phyloP scores from a whole-genome alignment of 2,888 invertebrate genomes.

The Orgyia antiqua region DNA sequence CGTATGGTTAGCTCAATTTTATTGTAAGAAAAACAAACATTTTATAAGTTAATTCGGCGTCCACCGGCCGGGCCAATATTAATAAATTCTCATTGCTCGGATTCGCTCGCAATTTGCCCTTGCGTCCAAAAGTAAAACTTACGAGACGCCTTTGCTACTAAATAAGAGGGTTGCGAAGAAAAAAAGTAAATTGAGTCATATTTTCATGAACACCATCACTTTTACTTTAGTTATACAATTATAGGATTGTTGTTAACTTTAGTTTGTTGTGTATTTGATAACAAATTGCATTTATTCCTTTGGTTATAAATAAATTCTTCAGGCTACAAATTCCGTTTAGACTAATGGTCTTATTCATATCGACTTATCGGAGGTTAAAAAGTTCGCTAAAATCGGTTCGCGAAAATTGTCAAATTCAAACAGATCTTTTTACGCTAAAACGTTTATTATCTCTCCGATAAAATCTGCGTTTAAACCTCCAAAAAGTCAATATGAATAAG shows the following conservation, averaged over 20 bases:
- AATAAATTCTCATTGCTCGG: conserved; percentile 74
- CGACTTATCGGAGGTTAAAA: no score
- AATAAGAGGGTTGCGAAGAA: conserved; percentile 46
- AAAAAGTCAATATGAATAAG: no score
- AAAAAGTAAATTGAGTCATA: conserved; percentile 14
- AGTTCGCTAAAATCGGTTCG: no score
- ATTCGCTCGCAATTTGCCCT: conserved; percentile 72
- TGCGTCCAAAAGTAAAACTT: conserved; percentile 63
- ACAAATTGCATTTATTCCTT: no score
- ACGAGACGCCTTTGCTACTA: conserved; percentile 59
- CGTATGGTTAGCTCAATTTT: conserved; percentile 4
- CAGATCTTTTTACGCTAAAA: no score
- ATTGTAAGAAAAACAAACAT: conserved; percentile 48
- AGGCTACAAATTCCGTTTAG: no score
- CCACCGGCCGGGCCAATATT: conserved; percentile 62
- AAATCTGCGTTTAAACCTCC: no score
- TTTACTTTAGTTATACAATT: neutral
- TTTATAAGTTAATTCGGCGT: conserved; percentile 55
- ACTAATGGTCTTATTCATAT: no score
- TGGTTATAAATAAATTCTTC: no score
- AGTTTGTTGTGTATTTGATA: no score
- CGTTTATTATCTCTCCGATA: no score
- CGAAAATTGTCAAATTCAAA: no score
- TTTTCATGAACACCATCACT: conserved; percentile 2
- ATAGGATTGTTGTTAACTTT: neutral